Conservation (phyloP, 2,797 vertebrate species). For the Scarus forsteni region DNA sequence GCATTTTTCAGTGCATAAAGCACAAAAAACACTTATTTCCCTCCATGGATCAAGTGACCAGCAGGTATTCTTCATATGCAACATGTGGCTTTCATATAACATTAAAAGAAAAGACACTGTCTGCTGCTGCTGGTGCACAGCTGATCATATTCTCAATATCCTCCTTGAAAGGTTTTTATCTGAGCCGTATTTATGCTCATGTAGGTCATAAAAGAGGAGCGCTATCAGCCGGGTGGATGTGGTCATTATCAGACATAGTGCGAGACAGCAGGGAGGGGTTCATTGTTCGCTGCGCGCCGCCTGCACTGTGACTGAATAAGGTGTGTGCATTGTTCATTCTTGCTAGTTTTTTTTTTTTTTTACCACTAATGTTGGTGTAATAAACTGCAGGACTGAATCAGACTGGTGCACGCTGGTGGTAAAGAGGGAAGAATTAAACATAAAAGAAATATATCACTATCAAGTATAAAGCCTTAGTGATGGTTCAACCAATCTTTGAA, state of each 20-base stretch:
- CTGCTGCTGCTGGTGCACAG: conserved; percentile 15
- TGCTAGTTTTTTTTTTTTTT: conserved; percentile 35
- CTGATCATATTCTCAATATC: conserved; percentile 65
- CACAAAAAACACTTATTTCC: conserved; percentile 21
- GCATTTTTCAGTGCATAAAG: conserved; percentile 1
- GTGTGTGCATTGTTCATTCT: conserved; percentile 79
- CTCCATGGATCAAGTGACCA: conserved; percentile 34
- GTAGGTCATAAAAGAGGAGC: conserved; percentile 71
- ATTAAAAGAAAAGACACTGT: conserved; percentile 12
- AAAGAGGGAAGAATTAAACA: conserved; percentile 29
- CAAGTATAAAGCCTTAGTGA: too few relatives aligned
- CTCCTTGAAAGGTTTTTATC: conserved; percentile 46
- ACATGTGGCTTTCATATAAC: conserved; percentile 39
- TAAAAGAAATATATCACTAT: conserved; percentile 27
- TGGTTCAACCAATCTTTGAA: too few relatives aligned
- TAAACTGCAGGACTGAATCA: conserved; percentile 18
- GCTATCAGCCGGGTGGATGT: conserved; percentile 69
- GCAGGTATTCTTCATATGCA: conserved; percentile 27
- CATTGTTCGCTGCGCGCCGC: conserved; percentile 73
- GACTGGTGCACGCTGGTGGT: conserved; percentile 44
- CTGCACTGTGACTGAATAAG: conserved; percentile 72
- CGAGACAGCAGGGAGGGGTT: conserved; percentile 74
- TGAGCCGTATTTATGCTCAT: conserved; percentile 61
- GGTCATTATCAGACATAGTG: conserved; percentile 80
- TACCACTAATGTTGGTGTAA: conserved; percentile 24